Conservation (phyloP, 1,140 invertebrate genomes). For the Pseudobourletiella spinata region DNA sequence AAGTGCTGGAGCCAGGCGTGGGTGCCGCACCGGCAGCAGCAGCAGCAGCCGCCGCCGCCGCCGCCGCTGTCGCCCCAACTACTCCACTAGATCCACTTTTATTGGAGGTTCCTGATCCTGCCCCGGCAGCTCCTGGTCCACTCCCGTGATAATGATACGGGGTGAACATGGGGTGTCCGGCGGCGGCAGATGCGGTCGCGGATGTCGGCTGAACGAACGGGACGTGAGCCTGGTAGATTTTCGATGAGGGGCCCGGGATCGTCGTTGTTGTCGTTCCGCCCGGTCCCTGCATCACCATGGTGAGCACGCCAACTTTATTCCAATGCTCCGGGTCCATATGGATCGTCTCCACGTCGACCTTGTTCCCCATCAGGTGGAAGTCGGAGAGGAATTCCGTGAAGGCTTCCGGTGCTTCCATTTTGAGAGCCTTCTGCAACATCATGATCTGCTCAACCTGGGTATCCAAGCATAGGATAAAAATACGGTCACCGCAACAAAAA, state of each 20-base stretch:
- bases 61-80: not conserved
- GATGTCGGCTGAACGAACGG: conserved; percentile 6
- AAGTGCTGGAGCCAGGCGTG: not conserved
- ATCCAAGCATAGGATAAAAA: no score
- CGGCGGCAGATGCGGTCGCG: not conserved
- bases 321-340: not conserved
- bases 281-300: conserved; percentile 11
- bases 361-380: conserved; percentile 29
- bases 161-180: no score
- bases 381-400: conserved; percentile 26
- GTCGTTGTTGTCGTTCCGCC: not conserved
- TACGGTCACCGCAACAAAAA: no score
- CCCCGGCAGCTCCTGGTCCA: not conserved
- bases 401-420: conserved; percentile 26
- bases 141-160: no score
- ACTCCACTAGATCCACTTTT: no score
- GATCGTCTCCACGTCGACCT: conserved; percentile 5
- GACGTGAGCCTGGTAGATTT: conserved; percentile 5
- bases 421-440: conserved; percentile 32
- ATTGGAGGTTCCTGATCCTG: not conserved
- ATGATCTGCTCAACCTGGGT: conserved; percentile 30
- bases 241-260: not conserved
- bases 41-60: not conserved
- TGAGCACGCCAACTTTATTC: conserved; percentile 18
- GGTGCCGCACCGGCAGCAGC: not conserved